Conservation (phyloP, 2,113 vertebrate species). For the Aramus guarauna region DNA sequence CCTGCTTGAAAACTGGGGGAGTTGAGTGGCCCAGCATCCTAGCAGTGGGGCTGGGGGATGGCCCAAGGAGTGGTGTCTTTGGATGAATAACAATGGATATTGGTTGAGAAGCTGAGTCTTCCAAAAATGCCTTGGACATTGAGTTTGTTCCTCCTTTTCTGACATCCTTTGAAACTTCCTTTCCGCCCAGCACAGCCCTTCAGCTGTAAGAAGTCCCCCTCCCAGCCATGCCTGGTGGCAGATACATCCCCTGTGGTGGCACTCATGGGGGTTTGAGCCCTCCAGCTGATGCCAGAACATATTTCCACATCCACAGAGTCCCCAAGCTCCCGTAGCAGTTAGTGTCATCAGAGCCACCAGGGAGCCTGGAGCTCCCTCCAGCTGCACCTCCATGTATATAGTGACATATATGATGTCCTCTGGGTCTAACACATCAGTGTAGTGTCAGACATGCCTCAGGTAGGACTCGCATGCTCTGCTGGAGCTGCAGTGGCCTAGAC, state of each 20-base stretch:
- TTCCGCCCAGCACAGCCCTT: background rate
- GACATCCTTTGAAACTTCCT: background rate
- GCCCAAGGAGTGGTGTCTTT: background rate
- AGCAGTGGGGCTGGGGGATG: background rate
- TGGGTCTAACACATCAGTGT: background rate
- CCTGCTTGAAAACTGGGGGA: background rate
- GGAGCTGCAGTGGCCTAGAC: background rate
- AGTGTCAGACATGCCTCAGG: background rate
- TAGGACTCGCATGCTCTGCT: background rate
- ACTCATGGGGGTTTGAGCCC: background rate
- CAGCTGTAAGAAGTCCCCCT: background rate
- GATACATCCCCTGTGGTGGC: fast-evolving
- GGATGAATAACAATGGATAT: background rate
- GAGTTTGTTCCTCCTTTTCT: background rate
- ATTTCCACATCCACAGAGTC: background rate
- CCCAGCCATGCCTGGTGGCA: background rate
- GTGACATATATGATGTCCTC: background rate
- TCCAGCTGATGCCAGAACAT: background rate
- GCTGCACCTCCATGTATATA: background rate
- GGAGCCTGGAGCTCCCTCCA: background rate
- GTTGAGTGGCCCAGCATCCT: background rate
- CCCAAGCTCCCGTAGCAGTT: background rate
- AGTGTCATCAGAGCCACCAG: background rate
- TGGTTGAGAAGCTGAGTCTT: background rate
- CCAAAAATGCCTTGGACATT: background rate